phyloP scores from a whole-genome alignment of 2,888 invertebrate species.

The Trilocha varians region DNA sequence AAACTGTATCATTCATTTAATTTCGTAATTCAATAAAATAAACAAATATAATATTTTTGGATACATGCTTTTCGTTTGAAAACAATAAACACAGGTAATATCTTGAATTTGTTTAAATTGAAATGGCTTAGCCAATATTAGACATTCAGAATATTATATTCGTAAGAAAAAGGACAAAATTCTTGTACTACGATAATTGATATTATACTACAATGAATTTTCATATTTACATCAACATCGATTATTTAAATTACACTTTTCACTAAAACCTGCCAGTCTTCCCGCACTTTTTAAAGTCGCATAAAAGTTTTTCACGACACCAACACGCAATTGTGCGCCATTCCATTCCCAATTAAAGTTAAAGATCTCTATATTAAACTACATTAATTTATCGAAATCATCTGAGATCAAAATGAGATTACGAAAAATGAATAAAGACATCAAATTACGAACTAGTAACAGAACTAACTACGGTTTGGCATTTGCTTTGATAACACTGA shows the following conservation, averaged over 20 bases:
- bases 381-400: constrained; percentile 34
- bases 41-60: too few relatives aligned
- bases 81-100: too few relatives aligned
- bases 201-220: background rate
- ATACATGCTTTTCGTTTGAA: too few relatives aligned
- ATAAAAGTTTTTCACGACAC: background rate
- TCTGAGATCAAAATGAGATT: constrained; percentile 58
- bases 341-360: background rate
- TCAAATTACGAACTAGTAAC: constrained; percentile 13
- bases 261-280: constrained; percentile 1
- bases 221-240: background rate
- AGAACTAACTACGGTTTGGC: constrained; percentile 47
- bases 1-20: background rate
- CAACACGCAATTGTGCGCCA: background rate
- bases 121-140: constrained; percentile 1
- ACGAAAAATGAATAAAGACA: background rate
- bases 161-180: background rate
- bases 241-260: background rate
- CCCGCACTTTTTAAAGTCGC: background rate
- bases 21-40: too few relatives aligned
- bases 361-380: constrained; percentile 14
- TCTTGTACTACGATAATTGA: background rate
- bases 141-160: background rate
- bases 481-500: constrained; percentile 38
- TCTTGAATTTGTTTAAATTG: background rate